A percentile compares a stretch with the other conserved stretches of the same genome.
Conservation (phyloP, 1,140 invertebrate genomes). For the Wasmannia auropunctata region DNA sequence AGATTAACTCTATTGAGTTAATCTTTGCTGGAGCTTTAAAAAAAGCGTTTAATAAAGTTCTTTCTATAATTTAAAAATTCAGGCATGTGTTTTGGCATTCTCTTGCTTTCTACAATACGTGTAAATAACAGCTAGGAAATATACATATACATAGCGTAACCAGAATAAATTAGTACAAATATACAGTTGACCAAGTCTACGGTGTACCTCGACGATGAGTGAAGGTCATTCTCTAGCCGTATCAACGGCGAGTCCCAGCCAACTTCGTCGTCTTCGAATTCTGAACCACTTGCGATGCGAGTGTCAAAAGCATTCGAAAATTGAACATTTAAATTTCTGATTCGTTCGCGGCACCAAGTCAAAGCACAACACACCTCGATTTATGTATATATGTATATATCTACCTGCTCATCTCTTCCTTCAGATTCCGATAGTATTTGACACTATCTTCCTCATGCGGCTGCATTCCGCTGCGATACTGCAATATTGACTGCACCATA, state of each 20-base stretch:
- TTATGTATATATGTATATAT: constrained; percentile 63
- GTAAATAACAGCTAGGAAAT: background rate
- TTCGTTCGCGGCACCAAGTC: constrained; percentile 21
- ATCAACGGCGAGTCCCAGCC: constrained; percentile 86
- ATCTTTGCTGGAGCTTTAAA: background rate
- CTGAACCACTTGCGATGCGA: constrained; percentile 85
- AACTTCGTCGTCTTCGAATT: constrained; percentile 85
- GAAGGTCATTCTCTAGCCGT: constrained; percentile 86
- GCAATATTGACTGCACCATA: constrained; percentile 85
- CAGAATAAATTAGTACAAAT: background rate
- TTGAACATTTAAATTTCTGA: constrained; percentile 77
- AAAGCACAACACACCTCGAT: background rate
- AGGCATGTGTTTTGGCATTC: background rate
- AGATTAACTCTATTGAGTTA: background rate
- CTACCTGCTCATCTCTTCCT: constrained; percentile 86
- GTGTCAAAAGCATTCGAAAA: constrained; percentile 83
- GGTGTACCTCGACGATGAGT: constrained; percentile 82
- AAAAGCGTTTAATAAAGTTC: background rate
- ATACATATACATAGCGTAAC: background rate
- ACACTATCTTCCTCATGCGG: constrained; percentile 82
- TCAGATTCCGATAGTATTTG: constrained; percentile 84
- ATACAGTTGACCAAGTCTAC: constrained; percentile 8
- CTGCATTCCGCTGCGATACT: constrained; percentile 80
- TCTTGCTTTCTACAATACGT: background rate
- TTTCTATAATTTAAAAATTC: background rate